Conservation (phyloP, 2,113 vertebrate species). For the Tichodroma muraria region DNA sequence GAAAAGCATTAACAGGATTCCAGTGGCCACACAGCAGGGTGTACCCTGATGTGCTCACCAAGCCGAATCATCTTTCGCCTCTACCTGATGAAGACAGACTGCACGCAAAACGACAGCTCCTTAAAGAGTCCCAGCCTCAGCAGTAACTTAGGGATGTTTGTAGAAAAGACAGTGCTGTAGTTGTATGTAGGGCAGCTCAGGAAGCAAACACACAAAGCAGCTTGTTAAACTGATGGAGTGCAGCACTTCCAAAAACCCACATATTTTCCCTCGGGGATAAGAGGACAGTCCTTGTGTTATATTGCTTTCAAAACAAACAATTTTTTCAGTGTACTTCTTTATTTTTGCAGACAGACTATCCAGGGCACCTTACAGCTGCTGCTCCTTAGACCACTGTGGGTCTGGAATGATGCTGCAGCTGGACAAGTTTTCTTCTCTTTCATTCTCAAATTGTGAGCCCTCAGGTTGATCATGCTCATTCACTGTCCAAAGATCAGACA, state of each 20-base stretch:
- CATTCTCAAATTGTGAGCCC: background rate
- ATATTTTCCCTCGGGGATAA: background rate
- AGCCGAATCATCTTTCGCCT: background rate
- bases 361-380: background rate
- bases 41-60: background rate
- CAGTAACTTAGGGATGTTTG: background rate
- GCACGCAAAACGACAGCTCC: background rate
- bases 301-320: background rate
- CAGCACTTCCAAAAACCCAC: fast-evolving
- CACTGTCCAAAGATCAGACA: background rate
- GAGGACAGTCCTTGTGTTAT: background rate
- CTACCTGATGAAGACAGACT: background rate
- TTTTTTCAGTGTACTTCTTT: background rate
- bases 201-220: background rate
- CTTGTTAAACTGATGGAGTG: background rate
- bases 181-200: background rate
- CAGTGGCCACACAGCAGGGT: fast-evolving
- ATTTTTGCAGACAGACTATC: background rate
- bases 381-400: background rate
- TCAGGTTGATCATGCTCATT: background rate
- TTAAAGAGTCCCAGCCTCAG: background rate
- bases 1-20: background rate
- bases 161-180: background rate
- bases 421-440: background rate
- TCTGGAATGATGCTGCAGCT: background rate